Conservation (phyloP, 2,113 vertebrate genomes). For the Columbina picui region DNA sequence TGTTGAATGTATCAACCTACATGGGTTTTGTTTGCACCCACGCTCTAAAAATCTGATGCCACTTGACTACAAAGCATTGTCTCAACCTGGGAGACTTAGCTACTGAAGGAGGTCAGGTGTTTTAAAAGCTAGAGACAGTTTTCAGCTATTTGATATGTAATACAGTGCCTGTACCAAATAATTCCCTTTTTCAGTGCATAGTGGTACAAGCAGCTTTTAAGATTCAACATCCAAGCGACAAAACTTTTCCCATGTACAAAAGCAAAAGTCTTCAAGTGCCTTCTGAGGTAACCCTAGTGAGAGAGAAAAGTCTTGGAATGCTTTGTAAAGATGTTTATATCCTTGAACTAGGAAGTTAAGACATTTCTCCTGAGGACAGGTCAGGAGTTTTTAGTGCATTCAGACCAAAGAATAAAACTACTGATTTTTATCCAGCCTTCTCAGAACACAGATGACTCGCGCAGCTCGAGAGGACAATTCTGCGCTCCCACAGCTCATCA, state of each 20-base stretch:
- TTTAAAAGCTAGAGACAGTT: not conserved
- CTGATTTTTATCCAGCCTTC: not conserved
- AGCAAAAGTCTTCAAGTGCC: not conserved
- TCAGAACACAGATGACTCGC: fast-evolving
- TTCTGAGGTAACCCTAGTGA: not conserved
- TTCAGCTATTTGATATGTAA: not conserved
- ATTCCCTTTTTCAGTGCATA: not conserved
- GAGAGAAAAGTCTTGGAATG: not conserved
- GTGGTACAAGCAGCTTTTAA: not conserved
- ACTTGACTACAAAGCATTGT: fast-evolving
- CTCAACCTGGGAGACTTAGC: not conserved
- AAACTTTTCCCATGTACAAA: not conserved
- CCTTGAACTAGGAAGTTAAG: not conserved
- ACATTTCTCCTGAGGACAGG: not conserved
- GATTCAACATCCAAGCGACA: not conserved
- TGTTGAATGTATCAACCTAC: fast-evolving
- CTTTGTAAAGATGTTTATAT: not conserved
- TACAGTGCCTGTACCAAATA: not conserved
- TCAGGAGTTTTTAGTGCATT: not conserved
- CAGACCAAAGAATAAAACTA: not conserved
- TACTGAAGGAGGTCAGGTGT: not conserved
- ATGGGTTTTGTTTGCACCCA: no score
- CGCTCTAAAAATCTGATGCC: no score
- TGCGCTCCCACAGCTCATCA: not conserved
- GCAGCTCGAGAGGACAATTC: not conserved